Base-by-base conservation (phyloP, 1,140 invertebrate species). In the Leptinotarsa lineolata region DNA sequence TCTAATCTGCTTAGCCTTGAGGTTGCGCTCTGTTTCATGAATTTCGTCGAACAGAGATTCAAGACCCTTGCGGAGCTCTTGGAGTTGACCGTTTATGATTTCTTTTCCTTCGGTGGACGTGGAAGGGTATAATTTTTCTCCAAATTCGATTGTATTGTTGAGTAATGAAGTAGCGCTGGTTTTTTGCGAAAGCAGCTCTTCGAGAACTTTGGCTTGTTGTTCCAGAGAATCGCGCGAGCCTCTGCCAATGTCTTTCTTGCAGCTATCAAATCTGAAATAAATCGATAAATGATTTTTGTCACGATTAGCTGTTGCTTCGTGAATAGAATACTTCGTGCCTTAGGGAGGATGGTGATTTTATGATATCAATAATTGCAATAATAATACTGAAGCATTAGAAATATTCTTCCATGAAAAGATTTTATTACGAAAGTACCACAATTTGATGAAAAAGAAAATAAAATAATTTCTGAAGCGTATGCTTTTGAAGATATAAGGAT, bases 91-190 rank as follows among this genome's bases (percentile, higher is more conserved):
- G 70, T 94, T 90, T 66, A 97, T 91, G 0, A 91, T 90, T 81
- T 98, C 95, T 80, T 94, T 89, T 2, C 96, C 97, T 76, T 97
- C 95, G 2, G 89, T 87, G 15, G 94, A 93, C 1, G 95, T 97
- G 15, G 91, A 93, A 1, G 93, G 87, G 82, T 96, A 97, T 30
- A 96, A 85, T 81, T 94, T 95, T 82, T 98, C 96, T 59, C 95
- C 96, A 68, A 92, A 84, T 83, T 98, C 96, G 15, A 95, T 89
- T 4, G 93, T 93, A 75, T 91, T 92, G 80, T 95, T 97, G 0
- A 98, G 86, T 16, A 96, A 85, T 30, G 92, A 87, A 1, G 90
- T 91, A 2, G 93, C 92, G 65, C 90, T 90, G 15, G 93, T 89
- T 80, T 95, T 91, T 79, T 95, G 92, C n/a, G 89, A 87, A 5